Conservation (phyloP, 2,888 invertebrate species). For the Antheraea assamensis region DNA sequence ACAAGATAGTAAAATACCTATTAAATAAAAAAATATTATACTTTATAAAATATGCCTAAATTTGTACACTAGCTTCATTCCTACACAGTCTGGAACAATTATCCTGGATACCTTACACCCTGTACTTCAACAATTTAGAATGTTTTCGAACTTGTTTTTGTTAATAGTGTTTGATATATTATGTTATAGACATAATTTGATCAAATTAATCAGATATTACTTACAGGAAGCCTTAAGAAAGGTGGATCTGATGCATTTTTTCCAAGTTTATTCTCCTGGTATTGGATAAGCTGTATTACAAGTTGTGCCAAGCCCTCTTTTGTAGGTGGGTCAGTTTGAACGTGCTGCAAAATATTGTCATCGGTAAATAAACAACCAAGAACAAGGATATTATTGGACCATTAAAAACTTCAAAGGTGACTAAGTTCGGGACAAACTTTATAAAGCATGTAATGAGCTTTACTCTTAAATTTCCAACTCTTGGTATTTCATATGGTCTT, state of each 20-base stretch:
- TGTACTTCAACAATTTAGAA: not conserved
- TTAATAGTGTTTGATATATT: not conserved
- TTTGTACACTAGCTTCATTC: not conserved
- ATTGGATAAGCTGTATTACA: slow-evolving; percentile 94
- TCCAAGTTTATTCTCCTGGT: slow-evolving; percentile 97
- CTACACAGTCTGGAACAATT: not conserved
- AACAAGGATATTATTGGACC: not conserved
- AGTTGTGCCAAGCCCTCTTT: slow-evolving; percentile 94
- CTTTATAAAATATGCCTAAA: not conserved
- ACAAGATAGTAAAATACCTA: no score
- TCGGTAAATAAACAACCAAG: not conserved
- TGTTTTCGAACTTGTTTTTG: not conserved
- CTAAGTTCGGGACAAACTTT: not conserved
- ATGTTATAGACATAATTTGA: not conserved
- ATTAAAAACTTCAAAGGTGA: not conserved
- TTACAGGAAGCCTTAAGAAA: slow-evolving; percentile 92
- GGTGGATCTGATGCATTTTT: slow-evolving; percentile 96
- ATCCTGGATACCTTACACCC: not conserved
- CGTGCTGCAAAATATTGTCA: slow-evolving; percentile 83
- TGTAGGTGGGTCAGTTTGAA: slow-evolving; percentile 96
- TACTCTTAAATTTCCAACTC: not conserved
- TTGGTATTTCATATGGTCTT: not conserved
- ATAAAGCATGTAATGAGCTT: not conserved
- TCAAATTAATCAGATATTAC: slow-evolving; percentile 42
- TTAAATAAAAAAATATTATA: not conserved